Evolutionary conservation across 1,140 invertebrate genomes (phyloP), one percentile per base, ranked within the genome.

Genomic region (Ylistrum balloti): DNA sequence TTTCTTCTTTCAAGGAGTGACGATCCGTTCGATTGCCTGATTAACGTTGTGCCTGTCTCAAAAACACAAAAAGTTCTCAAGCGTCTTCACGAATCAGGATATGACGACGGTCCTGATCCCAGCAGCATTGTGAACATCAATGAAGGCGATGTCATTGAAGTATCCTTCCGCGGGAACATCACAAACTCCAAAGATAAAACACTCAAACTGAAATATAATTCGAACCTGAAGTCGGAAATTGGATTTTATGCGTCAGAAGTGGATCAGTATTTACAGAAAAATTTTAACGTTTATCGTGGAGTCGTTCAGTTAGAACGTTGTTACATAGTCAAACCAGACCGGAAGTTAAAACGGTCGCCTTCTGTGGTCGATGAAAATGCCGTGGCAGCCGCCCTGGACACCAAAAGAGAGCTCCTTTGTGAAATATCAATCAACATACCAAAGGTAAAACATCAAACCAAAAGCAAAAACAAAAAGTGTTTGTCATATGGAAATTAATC

Each of bases 91-190:
- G 93, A 94, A 13, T 92, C 93, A 28, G 95, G 95, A 10, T 96
- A 93, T 90, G 93, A 94, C 17, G 94, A 95, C 3, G 94, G 94
- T 20, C 94, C 95, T 0, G 93, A 93, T 13, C 91, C 91, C 2
- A 93, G 92, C 86, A 33, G 34, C 15, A 90, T 93, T 32, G 33
- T 93, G 32, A 92, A 86, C 20, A 86, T 96, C 10, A 91, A 91
- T 32, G 95, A 96, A 89, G 95, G 95, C 2, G 95, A 95, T 85
- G 85, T 93, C 13, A 93, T 96, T 22, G 93, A 94, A 90, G 87
- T 96, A 35, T 88, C 88, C 85, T 95, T 96, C 92, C 92, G 93
- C 88, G 95, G 95, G 20, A 96, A 96, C 89, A 88, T 96, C 20
- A 93, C 92, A 85, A 91, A 90, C 56, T 56, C 86, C 0, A 91